Conservation (phyloP, 2,797 vertebrate genomes). For the Eulemur coronatus region DNA sequence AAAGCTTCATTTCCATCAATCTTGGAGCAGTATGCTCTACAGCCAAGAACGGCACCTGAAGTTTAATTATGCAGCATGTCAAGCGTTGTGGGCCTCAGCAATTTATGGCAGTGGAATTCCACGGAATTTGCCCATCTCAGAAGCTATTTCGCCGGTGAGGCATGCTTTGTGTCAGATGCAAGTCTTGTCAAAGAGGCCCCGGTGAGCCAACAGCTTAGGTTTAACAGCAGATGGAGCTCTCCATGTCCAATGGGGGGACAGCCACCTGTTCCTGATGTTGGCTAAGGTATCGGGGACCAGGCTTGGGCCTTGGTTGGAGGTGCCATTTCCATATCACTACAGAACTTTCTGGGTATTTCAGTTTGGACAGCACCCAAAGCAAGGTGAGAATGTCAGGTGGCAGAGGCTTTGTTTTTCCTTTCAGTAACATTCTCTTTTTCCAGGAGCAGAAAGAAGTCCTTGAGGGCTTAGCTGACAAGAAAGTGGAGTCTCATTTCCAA, state of each 20-base stretch:
- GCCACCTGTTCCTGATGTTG: not conserved
- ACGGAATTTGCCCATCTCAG: not conserved
- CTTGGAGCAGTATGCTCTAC: not conserved
- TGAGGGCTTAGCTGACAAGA: not conserved
- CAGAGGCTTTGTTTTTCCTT: not conserved
- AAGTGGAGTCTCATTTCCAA: not conserved
- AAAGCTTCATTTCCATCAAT: not conserved
- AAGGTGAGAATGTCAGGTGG: not conserved
- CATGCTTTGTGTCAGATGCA: not conserved
- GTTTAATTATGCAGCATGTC: not conserved
- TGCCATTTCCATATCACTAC: not conserved
- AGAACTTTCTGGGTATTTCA: not conserved
- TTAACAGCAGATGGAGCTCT: not conserved
- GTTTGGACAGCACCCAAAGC: not conserved
- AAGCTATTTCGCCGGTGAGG: not conserved
- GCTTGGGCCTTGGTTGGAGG: not conserved
- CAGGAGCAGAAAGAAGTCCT: not conserved
- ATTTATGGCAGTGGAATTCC: not conserved
- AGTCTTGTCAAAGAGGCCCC: not conserved
- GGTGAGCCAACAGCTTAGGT: not conserved
- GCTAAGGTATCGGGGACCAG: not conserved
- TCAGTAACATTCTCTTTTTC: not conserved
- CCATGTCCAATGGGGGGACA: not conserved
- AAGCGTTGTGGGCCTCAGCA: not conserved
- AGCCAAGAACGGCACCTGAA: not conserved